Base-by-base conservation (phyloP, 2,888 invertebrate genomes). In the Phania funesta region DNA sequence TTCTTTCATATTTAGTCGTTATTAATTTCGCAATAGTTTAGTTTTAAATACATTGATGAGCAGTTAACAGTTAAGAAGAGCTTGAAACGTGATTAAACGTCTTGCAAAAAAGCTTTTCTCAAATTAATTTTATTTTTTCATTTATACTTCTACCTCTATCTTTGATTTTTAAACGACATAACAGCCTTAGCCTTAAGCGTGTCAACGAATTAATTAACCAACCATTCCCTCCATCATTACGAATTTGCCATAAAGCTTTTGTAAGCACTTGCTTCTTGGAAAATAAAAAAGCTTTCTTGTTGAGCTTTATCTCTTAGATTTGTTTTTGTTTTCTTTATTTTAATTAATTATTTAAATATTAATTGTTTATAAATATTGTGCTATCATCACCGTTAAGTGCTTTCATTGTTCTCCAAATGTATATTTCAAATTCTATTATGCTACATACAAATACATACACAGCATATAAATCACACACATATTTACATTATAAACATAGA, bases 341-440 rank as follows among this genome's bases (percentile, higher is more conserved):
- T 87, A 18, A 65, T 65, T 38, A 67, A 74, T 87, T 87, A 18
- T 71, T 65, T 38, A 67, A 74, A 64, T 80, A 50, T 74, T 32
- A 44, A 67, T 50, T 64, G 3, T 46, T 52, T 26, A 26, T n/a
- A 44, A n/a, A 65, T 26, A 35, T 52, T 58, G 64, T 68, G 77
- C 82, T 82, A 70, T 74, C 60, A 52, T 74, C 50, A 74, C 58
- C 78, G 64, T 88, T 87, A 88, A 88, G 88, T 87, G 85, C 86
- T 87, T 87, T 87, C 87, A 89, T 88, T 85, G 82, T 82, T 82
- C 82, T 82, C 82, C 88, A 84, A 88, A 44, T 87, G 89, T 89
- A 89, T 90, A 86, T 86, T 88, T 86, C 85, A 85, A 85, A 73
- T 24, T 70, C 26, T 70, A 20, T 50, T 83, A 67, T 82, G 75